These are phyloP conservation scores for Caenorhabditis drosophilae DNA, from an alignment of 2,888 invertebrate genomes.

Conservation along the genomic window DNA sequence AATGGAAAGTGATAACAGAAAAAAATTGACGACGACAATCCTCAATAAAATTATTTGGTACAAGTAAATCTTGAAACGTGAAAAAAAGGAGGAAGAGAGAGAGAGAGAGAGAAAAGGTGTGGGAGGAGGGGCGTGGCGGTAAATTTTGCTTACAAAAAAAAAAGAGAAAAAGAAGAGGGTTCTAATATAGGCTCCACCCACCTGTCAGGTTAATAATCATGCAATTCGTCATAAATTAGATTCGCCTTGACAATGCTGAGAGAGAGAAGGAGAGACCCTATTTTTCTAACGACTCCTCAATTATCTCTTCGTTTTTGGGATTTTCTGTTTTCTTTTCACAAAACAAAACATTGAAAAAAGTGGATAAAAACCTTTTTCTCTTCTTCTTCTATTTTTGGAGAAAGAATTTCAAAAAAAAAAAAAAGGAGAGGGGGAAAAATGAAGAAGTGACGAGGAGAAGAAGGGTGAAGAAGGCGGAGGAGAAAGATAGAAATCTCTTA, in stretches of 20 bases:
- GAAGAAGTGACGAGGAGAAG: not conserved
- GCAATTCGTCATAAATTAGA: no score
- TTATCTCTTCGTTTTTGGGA: no score
- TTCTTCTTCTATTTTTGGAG: not conserved
- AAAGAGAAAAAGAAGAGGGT: slow-evolving; percentile 3
- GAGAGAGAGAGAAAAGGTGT: not conserved
- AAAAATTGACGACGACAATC: slow-evolving; percentile 1
- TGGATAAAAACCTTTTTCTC: no score
- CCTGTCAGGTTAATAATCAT: not conserved
- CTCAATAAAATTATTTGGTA: slow-evolving; percentile 1
- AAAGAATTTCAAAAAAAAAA: not conserved
- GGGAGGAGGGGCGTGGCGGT: not conserved
- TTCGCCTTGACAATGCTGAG: no score
- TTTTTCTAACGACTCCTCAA: no score
- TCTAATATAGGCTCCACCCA: not conserved
- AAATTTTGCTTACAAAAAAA: no score
- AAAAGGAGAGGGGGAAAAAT: not conserved
- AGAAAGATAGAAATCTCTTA: slow-evolving; percentile 6
- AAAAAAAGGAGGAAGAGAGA: not conserved
- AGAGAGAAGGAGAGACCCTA: no score
- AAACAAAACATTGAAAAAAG: not conserved
- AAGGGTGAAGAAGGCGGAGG: not conserved
- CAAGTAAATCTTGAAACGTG: not conserved
- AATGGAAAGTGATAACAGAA: not conserved
- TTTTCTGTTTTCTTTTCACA: not conserved